phyloP scores from a whole-genome alignment of 2,113 vertebrate genomes.

The Phodopus roborovskii region DNA sequence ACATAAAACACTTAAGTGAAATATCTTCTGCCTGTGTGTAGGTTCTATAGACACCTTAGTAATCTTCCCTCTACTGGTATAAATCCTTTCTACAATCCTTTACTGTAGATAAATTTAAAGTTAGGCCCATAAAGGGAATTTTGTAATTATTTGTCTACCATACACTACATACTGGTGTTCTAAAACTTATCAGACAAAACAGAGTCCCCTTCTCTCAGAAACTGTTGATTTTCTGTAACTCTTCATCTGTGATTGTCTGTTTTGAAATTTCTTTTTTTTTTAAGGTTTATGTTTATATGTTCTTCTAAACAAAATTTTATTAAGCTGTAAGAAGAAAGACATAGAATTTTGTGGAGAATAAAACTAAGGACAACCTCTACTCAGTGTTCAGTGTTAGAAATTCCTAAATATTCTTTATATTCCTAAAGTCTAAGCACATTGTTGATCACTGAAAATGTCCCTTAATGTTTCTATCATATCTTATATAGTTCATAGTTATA shows the following conservation, averaged over 20 bases:
- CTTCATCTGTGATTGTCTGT: neutral
- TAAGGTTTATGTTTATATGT: neutral
- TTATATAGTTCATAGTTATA: neutral
- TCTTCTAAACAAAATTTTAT: neutral
- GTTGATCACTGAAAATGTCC: neutral
- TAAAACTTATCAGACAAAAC: neutral
- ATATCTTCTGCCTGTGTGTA: neutral
- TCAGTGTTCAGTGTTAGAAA: neutral
- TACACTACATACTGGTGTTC: neutral
- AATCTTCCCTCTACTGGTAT: fast-evolving
- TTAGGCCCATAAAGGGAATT: neutral
- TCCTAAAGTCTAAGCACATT: neutral
- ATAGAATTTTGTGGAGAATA: neutral
- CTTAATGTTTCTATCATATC: fast-evolving
- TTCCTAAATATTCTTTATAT: neutral
- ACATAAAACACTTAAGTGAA: neutral
- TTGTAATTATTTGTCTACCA: neutral
- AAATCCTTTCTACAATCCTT: neutral
- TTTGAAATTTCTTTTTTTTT: neutral
- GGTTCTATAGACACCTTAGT: neutral
- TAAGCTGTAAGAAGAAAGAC: neutral
- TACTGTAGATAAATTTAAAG: neutral
- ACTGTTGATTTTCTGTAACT: neutral
- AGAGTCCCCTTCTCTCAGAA: too few relatives aligned
- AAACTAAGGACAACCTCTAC: neutral